Percentiles rank a stretch among this genome's conserved stretches.
Conservation (phyloP, 1,140 invertebrate genomes). For the Homarus americanus region DNA sequence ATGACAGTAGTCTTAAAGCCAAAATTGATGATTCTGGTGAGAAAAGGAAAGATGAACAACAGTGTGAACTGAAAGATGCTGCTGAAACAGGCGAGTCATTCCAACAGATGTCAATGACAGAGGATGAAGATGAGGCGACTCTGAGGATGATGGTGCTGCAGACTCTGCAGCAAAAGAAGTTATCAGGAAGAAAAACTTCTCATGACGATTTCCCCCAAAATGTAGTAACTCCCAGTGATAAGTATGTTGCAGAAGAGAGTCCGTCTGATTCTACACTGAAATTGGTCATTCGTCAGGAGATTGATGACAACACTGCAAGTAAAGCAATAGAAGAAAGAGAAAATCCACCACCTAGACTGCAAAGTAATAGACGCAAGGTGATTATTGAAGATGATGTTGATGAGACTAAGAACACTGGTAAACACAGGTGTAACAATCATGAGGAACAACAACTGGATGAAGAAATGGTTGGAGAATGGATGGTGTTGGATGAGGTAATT, state of each 20-base stretch:
- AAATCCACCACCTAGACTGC: neutral
- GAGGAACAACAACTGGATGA: constrained; percentile 12
- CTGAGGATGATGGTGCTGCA: constrained; percentile 46
- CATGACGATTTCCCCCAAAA: neutral
- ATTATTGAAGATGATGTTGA: neutral
- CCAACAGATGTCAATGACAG: neutral
- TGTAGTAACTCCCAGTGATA: neutral
- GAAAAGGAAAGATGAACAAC: neutral
- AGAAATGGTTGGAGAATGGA: constrained; percentile 38
- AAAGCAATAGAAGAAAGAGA: neutral
- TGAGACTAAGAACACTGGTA: neutral
- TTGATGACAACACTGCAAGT: neutral
- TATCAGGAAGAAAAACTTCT: neutral
- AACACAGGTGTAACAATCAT: neutral
- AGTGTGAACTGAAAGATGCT: neutral
- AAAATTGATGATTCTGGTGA: neutral
- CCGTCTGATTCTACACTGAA: neutral
- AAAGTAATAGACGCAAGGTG: neutral
- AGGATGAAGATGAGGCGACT: constrained; percentile 62
- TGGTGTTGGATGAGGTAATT: constrained; percentile 55
- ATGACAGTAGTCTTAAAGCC: neutral
- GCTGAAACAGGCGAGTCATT: neutral
- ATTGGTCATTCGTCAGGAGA: constrained; percentile 1
- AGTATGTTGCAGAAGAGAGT: neutral
- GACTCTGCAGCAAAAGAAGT: constrained; percentile 34